Conservation (phyloP, 1,140 invertebrate species). For the Diachasmimorpha longicaudata region DNA sequence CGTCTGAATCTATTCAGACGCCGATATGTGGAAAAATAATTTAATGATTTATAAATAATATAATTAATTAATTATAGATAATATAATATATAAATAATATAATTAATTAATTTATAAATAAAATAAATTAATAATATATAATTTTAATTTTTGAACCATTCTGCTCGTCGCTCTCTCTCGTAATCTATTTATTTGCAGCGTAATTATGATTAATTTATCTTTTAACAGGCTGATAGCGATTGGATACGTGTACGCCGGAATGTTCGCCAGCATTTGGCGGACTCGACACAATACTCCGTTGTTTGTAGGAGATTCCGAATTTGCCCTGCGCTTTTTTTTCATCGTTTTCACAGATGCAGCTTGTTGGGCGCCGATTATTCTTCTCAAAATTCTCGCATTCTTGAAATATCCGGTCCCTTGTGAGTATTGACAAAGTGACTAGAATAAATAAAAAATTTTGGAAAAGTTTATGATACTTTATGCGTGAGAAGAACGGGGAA, state of each 20-base stretch:
- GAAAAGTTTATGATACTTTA: too few species aligned
- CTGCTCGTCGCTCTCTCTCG: too few species aligned
- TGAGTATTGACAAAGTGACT: constrained; percentile 35
- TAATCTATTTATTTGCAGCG: neutral
- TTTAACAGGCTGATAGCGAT: constrained; percentile 68
- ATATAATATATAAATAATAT: too few species aligned
- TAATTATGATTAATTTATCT: neutral
- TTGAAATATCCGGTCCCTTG: constrained; percentile 54
- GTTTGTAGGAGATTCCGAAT: constrained; percentile 69
- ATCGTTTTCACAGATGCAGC: constrained; percentile 77
- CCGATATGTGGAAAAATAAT: too few species aligned
- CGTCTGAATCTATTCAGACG: too few species aligned
- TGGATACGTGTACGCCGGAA: constrained; percentile 68
- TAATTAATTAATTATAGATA: too few species aligned
- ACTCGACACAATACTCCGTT: constrained; percentile 69
- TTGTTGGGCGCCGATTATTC: constrained; percentile 79
- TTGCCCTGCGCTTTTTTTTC: constrained; percentile 76
- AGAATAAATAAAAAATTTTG: too few species aligned
- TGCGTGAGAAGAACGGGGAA: too few species aligned
- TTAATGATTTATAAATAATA: too few species aligned
- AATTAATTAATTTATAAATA: too few species aligned
- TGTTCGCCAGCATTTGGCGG: constrained; percentile 71
- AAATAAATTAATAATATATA: too few species aligned
- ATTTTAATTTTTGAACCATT: too few species aligned
- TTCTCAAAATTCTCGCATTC: constrained; percentile 72